These are phyloP conservation scores for Diachasma alloeum DNA, from an alignment of 1,140 invertebrate species.

Conservation along the genomic window DNA sequence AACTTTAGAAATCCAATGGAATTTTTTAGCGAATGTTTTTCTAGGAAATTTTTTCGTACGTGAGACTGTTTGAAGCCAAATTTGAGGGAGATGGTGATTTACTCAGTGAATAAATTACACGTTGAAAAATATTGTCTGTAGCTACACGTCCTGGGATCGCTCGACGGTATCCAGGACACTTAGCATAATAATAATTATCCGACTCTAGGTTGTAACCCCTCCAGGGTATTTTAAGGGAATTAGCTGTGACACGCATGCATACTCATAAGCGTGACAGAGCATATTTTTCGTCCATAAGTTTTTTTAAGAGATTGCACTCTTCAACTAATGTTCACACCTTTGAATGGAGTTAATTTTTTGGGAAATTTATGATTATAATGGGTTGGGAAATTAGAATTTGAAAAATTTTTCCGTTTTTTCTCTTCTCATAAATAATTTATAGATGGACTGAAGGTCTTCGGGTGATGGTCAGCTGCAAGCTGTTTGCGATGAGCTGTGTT, in stretches of 20 bases:
- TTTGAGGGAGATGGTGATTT: not conserved
- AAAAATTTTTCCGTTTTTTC: too few species aligned
- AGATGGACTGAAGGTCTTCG: too few species aligned
- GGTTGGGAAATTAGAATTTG: too few species aligned
- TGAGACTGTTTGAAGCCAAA: too few species aligned
- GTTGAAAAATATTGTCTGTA: not conserved
- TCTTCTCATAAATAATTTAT: too few species aligned
- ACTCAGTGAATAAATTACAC: not conserved
- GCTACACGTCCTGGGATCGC: not conserved
- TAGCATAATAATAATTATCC: slow-evolving; percentile 6
- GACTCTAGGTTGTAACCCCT: not conserved
- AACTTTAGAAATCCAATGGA: too few species aligned
- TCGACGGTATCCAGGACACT: not conserved
- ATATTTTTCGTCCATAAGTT: not conserved
- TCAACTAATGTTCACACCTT: not conserved
- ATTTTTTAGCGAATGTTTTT: too few species aligned
- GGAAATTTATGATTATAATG: not conserved
- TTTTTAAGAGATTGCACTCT: not conserved
- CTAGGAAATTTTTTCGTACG: not conserved
- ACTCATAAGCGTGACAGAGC: slow-evolving; percentile 1
- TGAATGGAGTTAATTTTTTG: not conserved
- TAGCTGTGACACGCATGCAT: slow-evolving; percentile 7
- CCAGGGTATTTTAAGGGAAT: not conserved
- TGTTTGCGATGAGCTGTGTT: too few species aligned
- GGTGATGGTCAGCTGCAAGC: too few species aligned